phyloP scores from a whole-genome alignment of 2,113 vertebrate species.

The Tilapia sparmanii region DNA sequence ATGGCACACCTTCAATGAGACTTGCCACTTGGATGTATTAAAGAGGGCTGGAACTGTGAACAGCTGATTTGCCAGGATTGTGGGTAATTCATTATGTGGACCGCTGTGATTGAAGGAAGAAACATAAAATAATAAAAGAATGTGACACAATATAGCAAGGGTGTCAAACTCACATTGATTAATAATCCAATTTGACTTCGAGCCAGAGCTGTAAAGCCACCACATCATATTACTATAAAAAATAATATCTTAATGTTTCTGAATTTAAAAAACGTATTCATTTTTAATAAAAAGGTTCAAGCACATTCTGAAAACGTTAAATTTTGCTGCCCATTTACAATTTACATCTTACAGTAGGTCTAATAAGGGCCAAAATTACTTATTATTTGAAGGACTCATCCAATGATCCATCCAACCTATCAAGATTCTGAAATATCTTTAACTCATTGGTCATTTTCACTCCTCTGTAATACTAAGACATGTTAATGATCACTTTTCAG shows the following conservation, averaged over 20 bases:
- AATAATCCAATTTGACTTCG: not conserved
- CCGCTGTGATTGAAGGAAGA: not conserved
- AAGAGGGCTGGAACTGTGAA: not conserved
- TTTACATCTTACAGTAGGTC: not conserved
- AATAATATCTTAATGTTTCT: not conserved
- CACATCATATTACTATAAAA: not conserved
- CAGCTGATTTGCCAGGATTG: not conserved
- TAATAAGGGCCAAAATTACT: not conserved
- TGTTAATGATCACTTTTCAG: not conserved
- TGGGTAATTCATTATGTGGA: not conserved
- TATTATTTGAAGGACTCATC: not conserved
- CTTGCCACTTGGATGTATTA: not conserved
- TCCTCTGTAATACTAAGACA: not conserved
- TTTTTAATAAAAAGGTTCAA: not conserved
- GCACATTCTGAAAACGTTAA: not conserved
- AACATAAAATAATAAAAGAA: not conserved
- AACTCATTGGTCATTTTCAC: not conserved
- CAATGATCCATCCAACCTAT: not conserved
- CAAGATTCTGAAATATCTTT: not conserved
- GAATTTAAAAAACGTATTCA: accelerated
- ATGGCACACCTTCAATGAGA: not conserved
- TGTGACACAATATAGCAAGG: not conserved
- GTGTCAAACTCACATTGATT: not conserved
- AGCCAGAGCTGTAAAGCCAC: not conserved
- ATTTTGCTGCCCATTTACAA: not conserved